Percentiles rank a stretch among this genome's conserved stretches.
Evolutionary conservation across 2,797 vertebrate genomes (phyloP).

Genomic region (Bradypodion pumilum): DNA sequence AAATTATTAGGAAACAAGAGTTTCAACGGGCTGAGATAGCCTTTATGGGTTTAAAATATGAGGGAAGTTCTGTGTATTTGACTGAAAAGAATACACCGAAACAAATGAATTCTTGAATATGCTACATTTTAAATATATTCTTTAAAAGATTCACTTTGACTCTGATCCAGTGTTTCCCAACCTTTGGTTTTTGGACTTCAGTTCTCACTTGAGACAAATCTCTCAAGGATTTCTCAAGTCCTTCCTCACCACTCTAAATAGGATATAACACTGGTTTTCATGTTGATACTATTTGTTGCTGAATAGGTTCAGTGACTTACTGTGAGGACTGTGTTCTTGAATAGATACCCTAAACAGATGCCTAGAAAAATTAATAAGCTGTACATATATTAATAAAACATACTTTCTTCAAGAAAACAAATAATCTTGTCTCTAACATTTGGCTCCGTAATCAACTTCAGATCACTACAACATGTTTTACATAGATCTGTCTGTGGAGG

Average conservation of each 20-base stretch:
- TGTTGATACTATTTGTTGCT: not conserved
- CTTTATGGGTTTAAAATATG: not conserved
- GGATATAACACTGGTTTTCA: not conserved
- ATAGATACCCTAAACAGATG: too few relatives aligned
- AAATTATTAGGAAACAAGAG: slow-evolving; percentile 1
- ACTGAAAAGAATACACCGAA: not conserved
- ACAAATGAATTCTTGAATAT: not conserved
- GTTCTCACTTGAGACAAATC: not conserved
- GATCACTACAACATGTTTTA: too few relatives aligned
- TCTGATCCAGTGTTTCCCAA: too few relatives aligned
- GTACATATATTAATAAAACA: too few relatives aligned
- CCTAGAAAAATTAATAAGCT: too few relatives aligned
- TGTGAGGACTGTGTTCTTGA: not conserved
- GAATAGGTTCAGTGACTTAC: not conserved
- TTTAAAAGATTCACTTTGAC: not conserved
- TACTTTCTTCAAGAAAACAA: too few relatives aligned
- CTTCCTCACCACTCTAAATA: not conserved
- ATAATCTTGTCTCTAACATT: too few relatives aligned
- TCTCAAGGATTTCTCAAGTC: not conserved
- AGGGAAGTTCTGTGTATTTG: not conserved
- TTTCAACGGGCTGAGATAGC: not conserved
- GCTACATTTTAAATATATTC: not conserved
- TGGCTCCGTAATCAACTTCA: too few relatives aligned
- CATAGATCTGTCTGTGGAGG: too few relatives aligned
- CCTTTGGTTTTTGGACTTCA: too few relatives aligned